Conservation (phyloP, 2,797 vertebrate genomes). For the Helostoma temminkii region DNA sequence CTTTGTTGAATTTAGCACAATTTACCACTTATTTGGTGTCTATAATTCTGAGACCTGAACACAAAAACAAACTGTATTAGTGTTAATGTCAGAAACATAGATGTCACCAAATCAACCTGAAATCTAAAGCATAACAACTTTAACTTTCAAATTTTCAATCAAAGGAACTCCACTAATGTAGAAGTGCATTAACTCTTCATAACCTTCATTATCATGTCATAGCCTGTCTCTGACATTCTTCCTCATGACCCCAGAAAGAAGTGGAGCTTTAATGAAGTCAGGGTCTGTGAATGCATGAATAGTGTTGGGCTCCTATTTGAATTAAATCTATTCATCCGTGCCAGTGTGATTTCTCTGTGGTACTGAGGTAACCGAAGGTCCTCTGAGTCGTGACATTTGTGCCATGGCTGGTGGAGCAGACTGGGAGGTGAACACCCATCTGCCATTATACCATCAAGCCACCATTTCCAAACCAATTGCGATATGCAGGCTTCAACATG, state of each 20-base stretch:
- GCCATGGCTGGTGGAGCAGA: slow-evolving; percentile 64
- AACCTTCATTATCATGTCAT: slow-evolving; percentile 59
- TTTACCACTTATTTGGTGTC: neutral
- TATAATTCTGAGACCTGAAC: neutral
- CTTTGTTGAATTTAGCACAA: neutral
- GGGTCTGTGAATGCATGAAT: slow-evolving; percentile 65
- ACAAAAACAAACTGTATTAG: neutral
- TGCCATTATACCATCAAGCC: slow-evolving; percentile 49
- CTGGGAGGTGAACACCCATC: slow-evolving; percentile 58
- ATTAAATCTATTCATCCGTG: slow-evolving; percentile 76
- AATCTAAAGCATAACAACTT: slow-evolving; percentile 6
- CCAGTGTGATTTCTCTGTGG: slow-evolving; percentile 70
- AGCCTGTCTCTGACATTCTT: slow-evolving; percentile 49
- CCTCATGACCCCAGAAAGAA: slow-evolving; percentile 58
- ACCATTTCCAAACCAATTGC: slow-evolving; percentile 16
- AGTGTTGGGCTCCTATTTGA: slow-evolving; percentile 63
- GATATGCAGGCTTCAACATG: neutral
- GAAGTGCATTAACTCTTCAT: slow-evolving; percentile 65
- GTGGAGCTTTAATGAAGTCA: slow-evolving; percentile 70
- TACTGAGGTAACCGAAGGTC: slow-evolving; percentile 49
- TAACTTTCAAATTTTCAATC: slow-evolving; percentile 46
- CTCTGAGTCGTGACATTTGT: slow-evolving; percentile 74
- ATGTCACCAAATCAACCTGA: neutral
- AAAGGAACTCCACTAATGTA: slow-evolving; percentile 27
- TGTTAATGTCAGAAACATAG: neutral